Conservation (phyloP, 2,797 vertebrate genomes). For the Pitangus sulphuratus region DNA sequence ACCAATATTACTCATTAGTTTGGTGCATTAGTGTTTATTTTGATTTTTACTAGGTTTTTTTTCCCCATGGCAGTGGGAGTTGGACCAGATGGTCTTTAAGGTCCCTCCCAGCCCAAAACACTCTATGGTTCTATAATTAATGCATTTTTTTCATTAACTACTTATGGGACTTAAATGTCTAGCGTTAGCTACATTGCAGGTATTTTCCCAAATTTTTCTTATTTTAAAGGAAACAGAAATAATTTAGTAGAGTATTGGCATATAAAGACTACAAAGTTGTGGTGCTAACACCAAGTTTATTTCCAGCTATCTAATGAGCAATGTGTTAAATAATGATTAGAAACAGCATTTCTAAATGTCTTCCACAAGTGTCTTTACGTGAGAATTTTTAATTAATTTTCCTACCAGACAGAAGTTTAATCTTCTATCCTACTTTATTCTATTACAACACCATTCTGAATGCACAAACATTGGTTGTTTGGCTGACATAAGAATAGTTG, state of each 20-base stretch:
- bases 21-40: background rate
- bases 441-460: background rate
- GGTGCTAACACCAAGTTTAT: background rate
- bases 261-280: background rate
- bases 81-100: background rate
- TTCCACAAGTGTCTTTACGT: background rate
- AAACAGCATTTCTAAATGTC: slow-evolving; percentile 13
- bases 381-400: background rate
- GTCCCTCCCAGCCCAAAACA: background rate
- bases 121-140: background rate
- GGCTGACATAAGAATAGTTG: background rate
- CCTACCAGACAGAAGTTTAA: background rate
- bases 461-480: background rate
- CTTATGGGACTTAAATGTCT: background rate
- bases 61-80: background rate
- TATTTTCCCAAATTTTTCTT: background rate
- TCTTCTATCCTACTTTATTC: background rate
- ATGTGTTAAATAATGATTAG: background rate
- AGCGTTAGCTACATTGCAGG: background rate
- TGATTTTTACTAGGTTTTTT: background rate
- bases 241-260: background rate
- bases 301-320: background rate
- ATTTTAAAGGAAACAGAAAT: background rate
- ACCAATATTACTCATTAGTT: background rate
- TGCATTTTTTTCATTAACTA: background rate